Base-by-base conservation (phyloP, 1,140 invertebrate species). In the Dolichoris vasculosae region DNA sequence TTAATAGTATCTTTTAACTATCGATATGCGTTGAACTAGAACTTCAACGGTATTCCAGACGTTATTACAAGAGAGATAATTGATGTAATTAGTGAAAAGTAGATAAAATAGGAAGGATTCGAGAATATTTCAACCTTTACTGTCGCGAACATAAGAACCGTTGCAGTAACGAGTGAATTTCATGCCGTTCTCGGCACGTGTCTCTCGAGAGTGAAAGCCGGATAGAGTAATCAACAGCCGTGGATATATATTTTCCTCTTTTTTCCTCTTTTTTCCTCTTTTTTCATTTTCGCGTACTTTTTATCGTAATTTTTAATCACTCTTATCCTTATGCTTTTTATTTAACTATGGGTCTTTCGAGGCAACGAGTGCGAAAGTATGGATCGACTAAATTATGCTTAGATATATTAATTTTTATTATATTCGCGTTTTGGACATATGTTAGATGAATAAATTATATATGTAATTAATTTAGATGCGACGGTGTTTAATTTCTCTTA, bases 131-230 rank as follows among this genome's bases (percentile, higher is more conserved):
- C 32, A 32, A 9, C 38, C 26, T 55, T 40, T 59, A 59, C 7
- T 46, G 35, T 43, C 7, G 38, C 69, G 8, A n/a, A 26, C 2
- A 59, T 13, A 26, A 59, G 15, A 73, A 73, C 4, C 23, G 20
- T 43, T 43, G 32, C 80, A 13, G 0, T 32, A 15, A 59, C 43
- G 23, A 30, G 46, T 46, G 6, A 9, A 51, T 78, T 63, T 79
- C 32, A 38, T 51, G 32, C 17, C 0, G 26, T 2, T 2, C 13
- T 0, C 8, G 15, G 32, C 55, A 84, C n/a, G n/a, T 35, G 23
- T 26, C 15, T 0, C 30, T 20, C 32, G 63, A 84, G 46, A 84
- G 83, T 78, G 64, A 80, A 85, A 85, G 67, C 83, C 77, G 48
- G 83, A 85, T 80, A 51, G n/a, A 71, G 38, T 26, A 43, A 73